phyloP scores from a whole-genome alignment of 2,113 vertebrate species.

The Agapornis roseicollis region DNA sequence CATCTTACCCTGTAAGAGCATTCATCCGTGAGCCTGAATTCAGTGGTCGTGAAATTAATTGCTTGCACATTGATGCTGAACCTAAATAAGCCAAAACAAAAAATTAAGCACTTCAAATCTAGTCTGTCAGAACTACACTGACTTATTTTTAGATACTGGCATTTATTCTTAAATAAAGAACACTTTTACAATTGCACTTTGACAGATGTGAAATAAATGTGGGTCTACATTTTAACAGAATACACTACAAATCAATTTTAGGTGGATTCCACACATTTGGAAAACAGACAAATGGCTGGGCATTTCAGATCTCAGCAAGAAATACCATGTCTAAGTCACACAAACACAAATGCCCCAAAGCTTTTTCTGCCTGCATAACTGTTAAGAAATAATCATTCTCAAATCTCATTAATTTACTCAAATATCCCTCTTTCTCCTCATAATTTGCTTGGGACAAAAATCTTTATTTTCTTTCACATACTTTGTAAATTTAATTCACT shows the following conservation, averaged over 20 bases:
- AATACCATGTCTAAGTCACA: background rate
- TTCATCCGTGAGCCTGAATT: slow-evolving; percentile 85
- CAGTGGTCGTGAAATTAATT: slow-evolving; percentile 88
- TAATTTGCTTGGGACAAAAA: background rate
- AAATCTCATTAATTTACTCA: background rate
- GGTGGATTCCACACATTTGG: background rate
- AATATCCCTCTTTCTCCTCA: background rate
- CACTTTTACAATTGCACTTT: background rate
- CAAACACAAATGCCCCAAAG: background rate
- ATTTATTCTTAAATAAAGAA: background rate
- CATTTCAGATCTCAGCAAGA: background rate
- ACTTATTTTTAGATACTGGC: background rate
- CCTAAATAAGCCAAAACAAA: slow-evolving; percentile 76
- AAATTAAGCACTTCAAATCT: background rate
- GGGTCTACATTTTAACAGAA: background rate
- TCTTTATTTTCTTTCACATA: background rate
- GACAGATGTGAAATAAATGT: background rate
- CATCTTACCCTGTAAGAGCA: slow-evolving; percentile 71
- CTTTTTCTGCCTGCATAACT: background rate
- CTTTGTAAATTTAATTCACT: background rate
- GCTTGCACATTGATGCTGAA: slow-evolving; percentile 84
- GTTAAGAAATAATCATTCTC: background rate
- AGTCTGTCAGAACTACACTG: background rate
- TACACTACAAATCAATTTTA: background rate
- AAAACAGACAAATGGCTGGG: background rate